Evolutionary conservation across 2,888 invertebrate species (phyloP).

Genomic region (Aricia artaxerxes): DNA sequence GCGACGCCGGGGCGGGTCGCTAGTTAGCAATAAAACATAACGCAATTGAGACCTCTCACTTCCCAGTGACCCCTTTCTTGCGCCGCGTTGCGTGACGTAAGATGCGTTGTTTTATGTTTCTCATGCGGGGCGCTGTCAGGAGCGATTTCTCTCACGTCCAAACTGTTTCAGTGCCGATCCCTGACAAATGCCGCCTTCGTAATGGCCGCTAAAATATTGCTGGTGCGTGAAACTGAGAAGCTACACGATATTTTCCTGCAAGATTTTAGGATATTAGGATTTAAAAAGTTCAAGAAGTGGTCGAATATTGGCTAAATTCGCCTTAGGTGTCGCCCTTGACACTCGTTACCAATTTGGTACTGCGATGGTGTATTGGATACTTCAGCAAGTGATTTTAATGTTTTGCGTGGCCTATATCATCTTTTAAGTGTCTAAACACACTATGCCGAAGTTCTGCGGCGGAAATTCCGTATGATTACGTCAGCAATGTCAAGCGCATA

Average conservation of each 20-base stretch:
- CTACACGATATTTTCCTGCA: not conserved
- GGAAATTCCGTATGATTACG: too few relatives aligned
- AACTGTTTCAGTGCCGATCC: slow-evolving; percentile 20
- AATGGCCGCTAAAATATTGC: slow-evolving; percentile 14
- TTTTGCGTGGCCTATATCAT: too few relatives aligned
- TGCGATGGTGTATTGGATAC: too few relatives aligned
- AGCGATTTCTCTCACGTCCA: slow-evolving; percentile 14
- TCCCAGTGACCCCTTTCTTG: not conserved
- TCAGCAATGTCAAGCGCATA: too few relatives aligned
- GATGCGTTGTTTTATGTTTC: not conserved
- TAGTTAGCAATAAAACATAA: too few relatives aligned
- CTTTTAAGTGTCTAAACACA: too few relatives aligned
- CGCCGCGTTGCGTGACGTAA: not conserved
- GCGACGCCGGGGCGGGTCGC: too few relatives aligned
- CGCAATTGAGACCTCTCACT: too few relatives aligned
- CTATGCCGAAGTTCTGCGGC: too few relatives aligned
- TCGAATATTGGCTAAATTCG: not conserved
- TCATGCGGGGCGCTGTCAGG: not conserved
- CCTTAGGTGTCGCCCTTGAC: too few relatives aligned
- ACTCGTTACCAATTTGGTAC: too few relatives aligned
- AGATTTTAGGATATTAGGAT: not conserved
- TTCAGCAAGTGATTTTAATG: too few relatives aligned
- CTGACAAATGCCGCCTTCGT: slow-evolving; percentile 19
- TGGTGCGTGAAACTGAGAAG: not conserved
- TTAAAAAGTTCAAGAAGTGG: not conserved